A percentile compares a stretch with the other conserved stretches of the same genome.
phyloP scores from a whole-genome alignment of 1,140 invertebrate genomes.

The Conopomorpha cramerella region DNA sequence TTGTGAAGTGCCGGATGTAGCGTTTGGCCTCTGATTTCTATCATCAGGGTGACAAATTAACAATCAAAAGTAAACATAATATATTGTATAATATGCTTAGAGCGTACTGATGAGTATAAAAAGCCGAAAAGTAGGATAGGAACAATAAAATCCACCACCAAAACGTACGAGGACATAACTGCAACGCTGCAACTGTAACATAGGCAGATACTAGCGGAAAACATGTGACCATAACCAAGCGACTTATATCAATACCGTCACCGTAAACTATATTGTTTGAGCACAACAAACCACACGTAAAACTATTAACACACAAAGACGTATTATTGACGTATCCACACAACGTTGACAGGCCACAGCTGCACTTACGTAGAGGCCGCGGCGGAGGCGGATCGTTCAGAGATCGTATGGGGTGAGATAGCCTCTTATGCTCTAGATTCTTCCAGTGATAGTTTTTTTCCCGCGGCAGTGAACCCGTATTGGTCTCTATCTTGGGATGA shows the following conservation, averaged over 20 bases:
- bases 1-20: too few relatives aligned
- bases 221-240: too few relatives aligned
- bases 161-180: not conserved
- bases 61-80: too few relatives aligned
- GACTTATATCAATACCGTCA: too few relatives aligned
- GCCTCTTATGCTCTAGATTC: conserved; percentile 42
- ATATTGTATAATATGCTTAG: too few relatives aligned
- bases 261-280: too few relatives aligned
- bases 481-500: conserved; percentile 13
- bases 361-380: conserved; percentile 44
- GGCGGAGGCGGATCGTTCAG: conserved; percentile 30
- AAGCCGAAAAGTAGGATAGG: too few relatives aligned
- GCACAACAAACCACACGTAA: conserved; percentile 3
- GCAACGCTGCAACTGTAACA: too few relatives aligned
- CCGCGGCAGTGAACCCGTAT: conserved; percentile 25
- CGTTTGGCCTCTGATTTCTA: too few relatives aligned
- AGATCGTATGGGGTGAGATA: conserved; percentile 41
- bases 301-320: conserved; percentile 6
- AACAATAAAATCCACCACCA: not conserved
- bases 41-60: too few relatives aligned
- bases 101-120: too few relatives aligned
- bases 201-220: too few relatives aligned
- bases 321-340: conserved; percentile 34
- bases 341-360: conserved; percentile 24
- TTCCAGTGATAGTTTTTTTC: conserved; percentile 39